Base-by-base conservation (phyloP, 2,797 vertebrate genomes). In the Urosaurus nigricauda region DNA sequence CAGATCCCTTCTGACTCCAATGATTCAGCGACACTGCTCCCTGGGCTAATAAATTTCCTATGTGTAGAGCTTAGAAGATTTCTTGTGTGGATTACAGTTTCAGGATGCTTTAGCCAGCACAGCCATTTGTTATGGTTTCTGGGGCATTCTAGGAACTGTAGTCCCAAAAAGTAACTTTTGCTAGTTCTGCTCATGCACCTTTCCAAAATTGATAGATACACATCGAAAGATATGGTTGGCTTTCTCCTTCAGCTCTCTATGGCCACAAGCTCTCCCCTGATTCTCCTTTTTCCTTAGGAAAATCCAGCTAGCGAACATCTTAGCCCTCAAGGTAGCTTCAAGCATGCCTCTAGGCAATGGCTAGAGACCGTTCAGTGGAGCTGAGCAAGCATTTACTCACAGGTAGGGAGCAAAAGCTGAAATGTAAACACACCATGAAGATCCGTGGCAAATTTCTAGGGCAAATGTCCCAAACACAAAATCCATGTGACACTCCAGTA, bases 291-390 rank as follows among this genome's bases (percentile, higher is more conserved):
- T 60, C 51, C 35, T 79, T 81, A 65, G 70, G 26, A 86, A 53
- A 53, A 24, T 13, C 14, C 37, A 56, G 35, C 43, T 43, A 43
- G 47, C 13, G 8, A 37, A 43, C 47, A 68, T 26, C 47, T 82
- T 13, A 56, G 70, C 84, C 70, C 60, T 68, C 47, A 5, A 75
- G 70, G 47, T 35, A 65, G 70, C 78, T 81, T n/a, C 43, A 24
- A 65, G 78, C 79, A 29, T 43, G 79, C 70, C 84, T 77, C 60
- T 77, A 40, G 79, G 71, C 79, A 89, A 32, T 82, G 79, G 14
- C 71, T 82, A 51, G 84, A 43, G 11, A 40, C 13, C 6, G 26
- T 75, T 80, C n/a, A 68, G 6, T 17, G 19, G 71, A 75, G 26
- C 58, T 74, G 32, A 85, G 84, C 19, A n/a, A 86, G 70, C 43